Evolutionary conservation across 2,888 invertebrate genomes (phyloP).

Genomic region (Pristionchus fissidentatus): DNA sequence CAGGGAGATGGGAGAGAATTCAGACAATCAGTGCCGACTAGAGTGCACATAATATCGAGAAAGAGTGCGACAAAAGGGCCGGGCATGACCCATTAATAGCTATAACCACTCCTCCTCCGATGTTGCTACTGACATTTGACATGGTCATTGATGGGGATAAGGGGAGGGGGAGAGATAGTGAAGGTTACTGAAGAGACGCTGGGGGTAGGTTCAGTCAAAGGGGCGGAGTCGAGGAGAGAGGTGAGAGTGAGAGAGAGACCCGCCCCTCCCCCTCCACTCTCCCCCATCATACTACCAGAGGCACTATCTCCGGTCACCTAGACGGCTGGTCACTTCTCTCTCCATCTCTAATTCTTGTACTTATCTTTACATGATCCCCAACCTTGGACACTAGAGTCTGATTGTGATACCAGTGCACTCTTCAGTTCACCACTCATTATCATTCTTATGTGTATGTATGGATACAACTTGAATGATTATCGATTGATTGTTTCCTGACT

Average conservation of each 20-base stretch:
- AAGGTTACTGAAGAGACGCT: slow-evolving; percentile 24
- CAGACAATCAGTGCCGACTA: background rate
- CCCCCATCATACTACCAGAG: slow-evolving; percentile 29
- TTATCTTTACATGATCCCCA: too few species aligned
- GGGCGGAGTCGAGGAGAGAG: background rate
- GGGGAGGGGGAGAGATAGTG: slow-evolving; percentile 23
- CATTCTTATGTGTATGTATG: background rate
- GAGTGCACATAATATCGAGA: background rate
- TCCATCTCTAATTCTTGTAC: background rate
- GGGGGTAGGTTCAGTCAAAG: slow-evolving; percentile 11
- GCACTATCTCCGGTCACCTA: background rate
- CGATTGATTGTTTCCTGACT: background rate
- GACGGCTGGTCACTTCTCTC: background rate
- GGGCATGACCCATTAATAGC: background rate
- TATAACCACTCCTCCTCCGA: background rate
- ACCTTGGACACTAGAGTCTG: too few species aligned
- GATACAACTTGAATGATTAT: background rate
- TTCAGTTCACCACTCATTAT: background rate
- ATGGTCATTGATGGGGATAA: slow-evolving; percentile 9
- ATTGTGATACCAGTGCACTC: background rate
- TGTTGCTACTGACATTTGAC: slow-evolving; percentile 31
- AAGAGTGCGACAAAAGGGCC: background rate
- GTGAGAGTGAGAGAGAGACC: background rate
- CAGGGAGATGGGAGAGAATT: background rate
- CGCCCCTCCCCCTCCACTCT: background rate